Evolutionary conservation across 2,113 vertebrate species (phyloP).

Genomic region (Columba janthina): DNA sequence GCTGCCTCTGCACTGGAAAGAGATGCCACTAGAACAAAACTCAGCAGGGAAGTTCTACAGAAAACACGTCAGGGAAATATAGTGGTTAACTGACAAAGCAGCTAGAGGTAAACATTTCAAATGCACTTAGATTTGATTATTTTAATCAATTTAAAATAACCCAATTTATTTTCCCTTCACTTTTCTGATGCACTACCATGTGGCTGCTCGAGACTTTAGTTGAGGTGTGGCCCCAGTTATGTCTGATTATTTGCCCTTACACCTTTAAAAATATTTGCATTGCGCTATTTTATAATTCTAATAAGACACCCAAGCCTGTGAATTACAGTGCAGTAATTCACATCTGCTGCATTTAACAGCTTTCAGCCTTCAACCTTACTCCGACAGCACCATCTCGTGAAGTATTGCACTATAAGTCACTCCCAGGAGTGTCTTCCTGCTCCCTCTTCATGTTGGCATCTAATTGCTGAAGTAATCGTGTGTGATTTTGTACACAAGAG

Average conservation of each 20-base stretch:
- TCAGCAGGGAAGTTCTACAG: neutral
- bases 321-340: neutral
- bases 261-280: neutral
- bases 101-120: neutral
- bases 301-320: neutral
- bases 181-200: neutral
- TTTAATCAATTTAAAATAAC: neutral
- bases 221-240: neutral
- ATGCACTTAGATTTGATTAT: neutral
- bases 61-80: neutral
- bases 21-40: neutral
- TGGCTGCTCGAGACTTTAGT: neutral
- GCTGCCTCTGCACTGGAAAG: neutral
- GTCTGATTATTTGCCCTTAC: neutral
- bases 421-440: neutral
- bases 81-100: neutral
- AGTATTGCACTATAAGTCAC: neutral
- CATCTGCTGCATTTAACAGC: neutral
- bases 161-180: rapidly evolving
- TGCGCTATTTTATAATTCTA: neutral
- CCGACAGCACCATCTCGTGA: neutral
- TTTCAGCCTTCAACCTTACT: neutral
- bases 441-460: neutral
- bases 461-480: neutral
- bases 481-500: neutral